These are phyloP conservation scores for Suricata suricatta DNA, from an alignment of 2,113 vertebrate genomes.

Conservation along the genomic window DNA sequence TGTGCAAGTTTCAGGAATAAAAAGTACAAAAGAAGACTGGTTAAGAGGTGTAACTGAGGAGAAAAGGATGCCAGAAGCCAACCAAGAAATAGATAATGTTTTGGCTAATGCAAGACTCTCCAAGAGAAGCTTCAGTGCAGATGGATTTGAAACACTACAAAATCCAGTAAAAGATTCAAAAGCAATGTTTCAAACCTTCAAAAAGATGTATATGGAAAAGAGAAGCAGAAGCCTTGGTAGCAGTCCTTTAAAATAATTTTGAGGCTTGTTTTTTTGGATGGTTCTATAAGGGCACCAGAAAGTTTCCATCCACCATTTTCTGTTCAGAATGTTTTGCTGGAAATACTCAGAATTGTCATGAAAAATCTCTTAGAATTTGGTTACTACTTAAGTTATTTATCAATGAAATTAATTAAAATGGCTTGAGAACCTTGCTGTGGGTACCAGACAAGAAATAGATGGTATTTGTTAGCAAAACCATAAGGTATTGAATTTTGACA, in stretches of 20 bases:
- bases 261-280: not conserved
- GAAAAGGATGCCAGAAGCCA: conserved; percentile 76
- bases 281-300: not conserved
- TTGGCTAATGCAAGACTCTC: conserved; percentile 74
- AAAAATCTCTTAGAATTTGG: not conserved
- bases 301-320: not conserved
- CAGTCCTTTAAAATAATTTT: conserved; percentile 57
- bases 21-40: conserved; percentile 90
- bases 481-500: conserved; percentile 73
- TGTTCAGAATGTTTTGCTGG: conserved; percentile 46
- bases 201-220: conserved; percentile 85
- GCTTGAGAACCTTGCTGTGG: not conserved
- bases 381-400: not conserved
- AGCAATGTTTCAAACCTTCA: conserved; percentile 84
- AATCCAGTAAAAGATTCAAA: conserved; percentile 81
- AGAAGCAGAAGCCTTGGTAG: conserved; percentile 79
- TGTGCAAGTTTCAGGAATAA: conserved; percentile 85
- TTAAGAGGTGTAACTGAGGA: conserved; percentile 80
- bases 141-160: conserved; percentile 75
- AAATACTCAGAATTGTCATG: conserved; percentile 54
- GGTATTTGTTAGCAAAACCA: not conserved
- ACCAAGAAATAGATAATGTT: conserved; percentile 75
- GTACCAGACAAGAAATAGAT: not conserved
- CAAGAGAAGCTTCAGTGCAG: conserved; percentile 77
- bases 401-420: not conserved